Base-by-base conservation (phyloP, 2,113 vertebrate genomes). In the Paratilapia polleni region DNA sequence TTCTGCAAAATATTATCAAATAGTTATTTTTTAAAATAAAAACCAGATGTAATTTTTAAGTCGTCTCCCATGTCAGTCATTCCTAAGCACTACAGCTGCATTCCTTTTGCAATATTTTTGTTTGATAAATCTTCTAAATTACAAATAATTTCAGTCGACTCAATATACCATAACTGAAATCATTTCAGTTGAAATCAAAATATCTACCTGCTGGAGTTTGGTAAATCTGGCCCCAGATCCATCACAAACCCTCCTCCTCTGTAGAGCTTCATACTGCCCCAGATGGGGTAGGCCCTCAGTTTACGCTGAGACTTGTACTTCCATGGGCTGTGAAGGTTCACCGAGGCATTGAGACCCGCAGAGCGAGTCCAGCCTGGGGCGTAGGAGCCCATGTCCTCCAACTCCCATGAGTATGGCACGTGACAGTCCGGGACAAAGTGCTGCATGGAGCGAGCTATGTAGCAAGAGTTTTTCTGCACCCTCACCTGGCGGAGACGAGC, bases 401-500 rank as follows among this genome's bases (percentile, higher is more conserved):
- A 54, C 9, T 97, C 96, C 91, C 96, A 95, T 15, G 97, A 97
- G 78, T 99, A 99, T 0, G 89, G 94, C 19, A 96, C 92, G 0
- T 90, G 96, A 52, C 97, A 99, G 68, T 97, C 93, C 0, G 66
- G 52, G 20, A 91, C 63, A 12, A 95, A 87, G 0, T 8, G 79
- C 59, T 89, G 95, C 88, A 98, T 93, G 43, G 87, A 93, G 14
- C 19, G 86, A 77, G 94, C 91, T 58, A 97, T 36, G 1, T 60
- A 88, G 76, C 97, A 99, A 20, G 96, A 96, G 83, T 93, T 91
- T 83, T 94, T 95, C 87, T 82, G 95, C 74, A 99, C 97, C 88
- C 98, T 96, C 74, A 98, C 94, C 94, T 99, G 98, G 36, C 97
- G 97, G 80, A 99, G 93, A 81, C 97, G 97, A 63, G 97, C 96